Percentiles rank a stretch among this genome's conserved stretches.
phyloP scores from a whole-genome alignment of 2,113 vertebrate species.

The Etheostoma cragini region DNA sequence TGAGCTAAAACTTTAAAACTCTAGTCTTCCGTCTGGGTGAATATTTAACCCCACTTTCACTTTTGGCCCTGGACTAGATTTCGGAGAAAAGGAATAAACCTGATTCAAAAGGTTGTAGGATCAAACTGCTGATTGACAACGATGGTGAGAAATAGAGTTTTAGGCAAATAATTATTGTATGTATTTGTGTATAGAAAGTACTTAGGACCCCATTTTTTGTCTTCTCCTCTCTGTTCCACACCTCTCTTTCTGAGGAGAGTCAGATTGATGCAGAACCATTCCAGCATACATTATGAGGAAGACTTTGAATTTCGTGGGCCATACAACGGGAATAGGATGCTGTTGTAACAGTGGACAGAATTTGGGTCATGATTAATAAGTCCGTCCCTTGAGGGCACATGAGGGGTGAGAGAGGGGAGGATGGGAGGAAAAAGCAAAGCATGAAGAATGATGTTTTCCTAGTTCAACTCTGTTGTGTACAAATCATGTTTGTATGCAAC shows the following conservation, averaged over 20 bases:
- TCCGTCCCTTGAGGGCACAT: conserved; percentile 23
- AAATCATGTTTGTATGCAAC: conserved; percentile 7
- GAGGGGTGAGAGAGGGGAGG: not conserved
- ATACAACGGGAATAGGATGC: conserved; percentile 4
- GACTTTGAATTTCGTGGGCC: conserved; percentile 33
- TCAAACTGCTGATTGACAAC: conserved; percentile 39
- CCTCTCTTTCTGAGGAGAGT: conserved; percentile 1
- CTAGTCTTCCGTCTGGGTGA: conserved; percentile 39
- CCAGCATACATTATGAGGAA: conserved; percentile 34
- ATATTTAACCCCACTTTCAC: conserved; percentile 53
- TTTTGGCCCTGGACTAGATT: conserved; percentile 8
- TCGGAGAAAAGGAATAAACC: not conserved
- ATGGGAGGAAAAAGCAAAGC: not conserved
- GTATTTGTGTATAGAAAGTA: not conserved
- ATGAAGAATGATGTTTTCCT: not conserved
- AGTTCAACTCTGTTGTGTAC: not conserved
- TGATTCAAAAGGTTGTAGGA: conserved; percentile 22
- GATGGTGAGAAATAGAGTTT: not conserved
- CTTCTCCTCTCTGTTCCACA: not conserved
- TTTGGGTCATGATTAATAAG: conserved; percentile 32
- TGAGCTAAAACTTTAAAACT: conserved; percentile 51
- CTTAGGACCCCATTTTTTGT: not conserved
- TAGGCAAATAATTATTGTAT: not conserved
- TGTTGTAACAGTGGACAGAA: conserved; percentile 44
- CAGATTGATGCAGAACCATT: conserved; percentile 29